phyloP scores from a whole-genome alignment of 2,888 invertebrate genomes.

The Heteromurus nitidus region DNA sequence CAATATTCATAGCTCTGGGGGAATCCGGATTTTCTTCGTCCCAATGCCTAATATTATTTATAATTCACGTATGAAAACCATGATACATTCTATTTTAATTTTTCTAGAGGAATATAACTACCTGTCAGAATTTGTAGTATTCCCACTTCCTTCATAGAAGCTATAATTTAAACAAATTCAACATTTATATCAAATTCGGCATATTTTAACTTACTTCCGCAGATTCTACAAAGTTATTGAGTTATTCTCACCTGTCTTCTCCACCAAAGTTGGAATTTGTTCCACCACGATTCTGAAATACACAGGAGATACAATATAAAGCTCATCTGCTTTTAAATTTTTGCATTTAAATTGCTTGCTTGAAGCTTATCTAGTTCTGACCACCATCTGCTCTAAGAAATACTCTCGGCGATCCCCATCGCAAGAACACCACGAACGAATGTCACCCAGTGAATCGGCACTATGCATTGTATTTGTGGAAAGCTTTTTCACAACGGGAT shows the following conservation, averaged over 20 bases:
- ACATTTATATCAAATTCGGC: neutral
- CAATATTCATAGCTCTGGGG: conserved; percentile 7
- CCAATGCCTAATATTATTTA: neutral
- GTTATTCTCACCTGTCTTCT: neutral
- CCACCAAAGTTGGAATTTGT: conserved; percentile 8
- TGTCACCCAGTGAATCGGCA: conserved; percentile 64
- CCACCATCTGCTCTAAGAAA: conserved; percentile 62
- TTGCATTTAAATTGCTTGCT: too few species aligned
- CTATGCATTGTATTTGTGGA: conserved; percentile 65
- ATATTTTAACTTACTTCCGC: too few species aligned
- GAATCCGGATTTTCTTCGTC: neutral
- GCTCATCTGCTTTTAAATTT: neutral
- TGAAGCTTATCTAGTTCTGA: conserved; percentile 23
- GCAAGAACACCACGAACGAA: conserved; percentile 67
- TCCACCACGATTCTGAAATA: conserved; percentile 1
- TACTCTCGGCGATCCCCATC: conserved; percentile 54
- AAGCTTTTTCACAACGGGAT: conserved; percentile 32
- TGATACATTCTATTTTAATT: neutral
- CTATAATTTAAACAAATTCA: neutral
- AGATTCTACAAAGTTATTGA: too few species aligned
- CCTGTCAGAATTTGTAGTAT: neutral
- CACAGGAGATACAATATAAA: neutral
- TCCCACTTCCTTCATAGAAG: neutral
- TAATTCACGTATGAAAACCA: neutral
- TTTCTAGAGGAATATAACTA: neutral